Percentiles rank a stretch among this genome's conserved stretches.
Conservation (phyloP, 1,140 invertebrate genomes). For the Maniola jurtina region DNA sequence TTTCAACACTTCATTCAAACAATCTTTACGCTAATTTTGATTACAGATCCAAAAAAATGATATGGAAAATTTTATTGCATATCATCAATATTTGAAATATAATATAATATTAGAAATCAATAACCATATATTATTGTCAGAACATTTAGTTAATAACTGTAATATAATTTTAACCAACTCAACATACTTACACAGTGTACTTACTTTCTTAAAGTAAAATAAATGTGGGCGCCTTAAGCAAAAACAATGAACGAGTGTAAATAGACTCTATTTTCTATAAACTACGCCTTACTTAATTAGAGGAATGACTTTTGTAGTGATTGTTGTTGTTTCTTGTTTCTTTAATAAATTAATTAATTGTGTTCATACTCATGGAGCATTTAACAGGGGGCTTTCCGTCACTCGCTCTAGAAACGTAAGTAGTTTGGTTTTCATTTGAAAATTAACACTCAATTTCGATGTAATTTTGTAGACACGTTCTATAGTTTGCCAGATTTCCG, state of each 20-base stretch:
- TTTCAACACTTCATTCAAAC: not conserved
- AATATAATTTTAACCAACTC: not conserved
- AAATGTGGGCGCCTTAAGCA: not conserved
- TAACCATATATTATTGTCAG: constrained; percentile 1
- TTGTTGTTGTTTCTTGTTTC: constrained; percentile 27
- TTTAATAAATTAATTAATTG: no score
- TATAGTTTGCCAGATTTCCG: no score
- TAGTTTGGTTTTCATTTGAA: no score
- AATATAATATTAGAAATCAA: not conserved
- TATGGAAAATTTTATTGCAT: not conserved
- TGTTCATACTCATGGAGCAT: no score
- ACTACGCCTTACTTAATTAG: constrained; percentile 29
- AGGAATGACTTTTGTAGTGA: constrained; percentile 42
- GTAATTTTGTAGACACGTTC: no score
- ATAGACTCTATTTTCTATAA: constrained; percentile 22
- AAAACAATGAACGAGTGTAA: constrained; percentile 32
- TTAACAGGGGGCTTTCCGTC: not conserved
- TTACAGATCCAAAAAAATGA: not conserved
- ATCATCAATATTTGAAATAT: not conserved
- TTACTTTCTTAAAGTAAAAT: constrained; percentile 9
- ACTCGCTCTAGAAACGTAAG: no score
- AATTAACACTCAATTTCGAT: no score
- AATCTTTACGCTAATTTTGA: not conserved
- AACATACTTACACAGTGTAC: not conserved
- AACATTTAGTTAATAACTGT: not conserved